Evolutionary conservation across 2,888 invertebrate genomes (phyloP).

Genomic region (Perithous albicinctus): DNA sequence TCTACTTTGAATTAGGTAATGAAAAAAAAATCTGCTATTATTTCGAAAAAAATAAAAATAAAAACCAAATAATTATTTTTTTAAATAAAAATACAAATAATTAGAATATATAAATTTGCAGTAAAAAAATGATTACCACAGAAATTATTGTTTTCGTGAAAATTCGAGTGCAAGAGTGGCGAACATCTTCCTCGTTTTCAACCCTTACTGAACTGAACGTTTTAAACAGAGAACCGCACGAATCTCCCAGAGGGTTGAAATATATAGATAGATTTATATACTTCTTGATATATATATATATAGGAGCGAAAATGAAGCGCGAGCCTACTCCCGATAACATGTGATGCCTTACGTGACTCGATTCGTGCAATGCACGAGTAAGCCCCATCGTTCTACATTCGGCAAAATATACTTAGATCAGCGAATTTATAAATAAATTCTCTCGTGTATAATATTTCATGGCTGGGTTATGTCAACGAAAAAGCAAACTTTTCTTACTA

Average conservation of each 20-base stretch:
- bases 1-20: no score
- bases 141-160: neutral
- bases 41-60: no score
- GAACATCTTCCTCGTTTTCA: conserved; percentile 21
- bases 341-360: conserved; percentile 74
- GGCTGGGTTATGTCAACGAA: neutral
- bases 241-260: neutral
- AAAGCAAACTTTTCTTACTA: conserved; percentile 26
- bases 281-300: neutral
- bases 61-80: no score
- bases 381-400: conserved; percentile 64
- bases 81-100: no score
- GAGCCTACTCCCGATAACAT: conserved; percentile 63
- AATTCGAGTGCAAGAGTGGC: neutral
- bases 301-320: conserved; percentile 33
- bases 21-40: no score
- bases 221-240: conserved; percentile 9
- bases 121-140: neutral
- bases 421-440: conserved; percentile 46
- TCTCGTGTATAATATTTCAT: conserved; percentile 47
- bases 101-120: no score
- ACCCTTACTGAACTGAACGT: conserved; percentile 29
- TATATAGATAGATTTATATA: conserved; percentile 23
- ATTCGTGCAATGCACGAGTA: conserved; percentile 69
- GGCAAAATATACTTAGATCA: conserved; percentile 21